Percentiles rank a stretch among this genome's conserved stretches.
Conservation (phyloP, 2,113 vertebrate genomes). For the Brachionichthys hirsutus region DNA sequence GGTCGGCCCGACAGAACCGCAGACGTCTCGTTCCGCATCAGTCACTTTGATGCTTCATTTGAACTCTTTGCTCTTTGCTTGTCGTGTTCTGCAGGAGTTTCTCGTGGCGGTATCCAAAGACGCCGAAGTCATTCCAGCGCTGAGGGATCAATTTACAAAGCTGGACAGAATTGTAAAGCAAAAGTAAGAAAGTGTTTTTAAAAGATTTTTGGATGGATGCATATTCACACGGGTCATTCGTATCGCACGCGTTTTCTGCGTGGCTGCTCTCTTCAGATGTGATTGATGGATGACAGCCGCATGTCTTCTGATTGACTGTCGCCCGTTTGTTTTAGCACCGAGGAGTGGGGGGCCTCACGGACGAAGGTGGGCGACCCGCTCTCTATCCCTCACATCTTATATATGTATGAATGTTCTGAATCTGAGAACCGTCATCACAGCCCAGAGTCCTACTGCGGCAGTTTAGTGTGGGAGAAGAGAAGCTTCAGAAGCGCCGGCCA, state of each 20-base stretch:
- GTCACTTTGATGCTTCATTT: background rate
- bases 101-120: constrained; percentile 90
- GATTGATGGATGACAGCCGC: background rate
- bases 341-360: constrained; percentile 85
- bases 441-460: constrained; percentile 94
- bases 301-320: background rate
- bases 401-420: background rate
- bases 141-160: constrained; percentile 90
- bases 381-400: background rate
- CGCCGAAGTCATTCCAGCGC: constrained; percentile 81
- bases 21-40: background rate
- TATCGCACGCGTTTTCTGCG: background rate
- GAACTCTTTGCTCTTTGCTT: background rate
- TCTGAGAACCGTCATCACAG: constrained; percentile 62
- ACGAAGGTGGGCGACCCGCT: constrained; percentile 82
- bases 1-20: constrained; percentile 71
- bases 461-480: constrained; percentile 90
- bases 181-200: constrained; percentile 79
- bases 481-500: constrained; percentile 89
- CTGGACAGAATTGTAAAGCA: constrained; percentile 89
- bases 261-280: background rate
- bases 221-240: background rate
- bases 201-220: background rate
- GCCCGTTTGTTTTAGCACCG: constrained; percentile 75
- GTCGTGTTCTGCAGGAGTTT: constrained; percentile 83